phyloP scores from a whole-genome alignment of 1,140 invertebrate species.

The Trinorchestia longiramus region DNA sequence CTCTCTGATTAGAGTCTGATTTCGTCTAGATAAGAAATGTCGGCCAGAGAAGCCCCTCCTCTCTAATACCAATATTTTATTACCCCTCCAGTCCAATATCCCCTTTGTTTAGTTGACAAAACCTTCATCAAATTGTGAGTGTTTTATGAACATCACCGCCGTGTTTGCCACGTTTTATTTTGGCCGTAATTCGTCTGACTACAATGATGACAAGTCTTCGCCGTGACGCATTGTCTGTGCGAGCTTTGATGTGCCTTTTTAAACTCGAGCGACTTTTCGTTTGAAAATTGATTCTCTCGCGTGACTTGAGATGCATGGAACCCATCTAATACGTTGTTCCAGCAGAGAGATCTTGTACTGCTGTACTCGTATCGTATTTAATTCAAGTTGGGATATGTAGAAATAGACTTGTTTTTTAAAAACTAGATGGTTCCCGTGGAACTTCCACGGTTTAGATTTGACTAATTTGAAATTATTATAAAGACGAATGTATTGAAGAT shows the following conservation, averaged over 20 bases:
- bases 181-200: neutral
- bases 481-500: too few species aligned
- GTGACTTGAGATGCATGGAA: neutral
- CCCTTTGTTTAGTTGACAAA: neutral
- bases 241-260: neutral
- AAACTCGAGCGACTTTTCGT: neutral
- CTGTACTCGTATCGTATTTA: neutral
- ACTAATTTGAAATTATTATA: too few species aligned
- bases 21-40: neutral
- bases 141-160: neutral
- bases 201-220: neutral
- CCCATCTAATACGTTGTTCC: neutral
- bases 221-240: neutral
- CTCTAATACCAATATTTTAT: neutral
- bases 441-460: too few species aligned
- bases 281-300: neutral
- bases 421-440: too few species aligned
- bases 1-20: neutral
- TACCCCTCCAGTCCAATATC: neutral
- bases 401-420: neutral
- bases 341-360: neutral
- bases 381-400: neutral
- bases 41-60: neutral
- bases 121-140: constrained; percentile 1
- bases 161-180: neutral